Conservation (phyloP, 1,140 invertebrate genomes). For the Pogonomyrmex californicus region DNA sequence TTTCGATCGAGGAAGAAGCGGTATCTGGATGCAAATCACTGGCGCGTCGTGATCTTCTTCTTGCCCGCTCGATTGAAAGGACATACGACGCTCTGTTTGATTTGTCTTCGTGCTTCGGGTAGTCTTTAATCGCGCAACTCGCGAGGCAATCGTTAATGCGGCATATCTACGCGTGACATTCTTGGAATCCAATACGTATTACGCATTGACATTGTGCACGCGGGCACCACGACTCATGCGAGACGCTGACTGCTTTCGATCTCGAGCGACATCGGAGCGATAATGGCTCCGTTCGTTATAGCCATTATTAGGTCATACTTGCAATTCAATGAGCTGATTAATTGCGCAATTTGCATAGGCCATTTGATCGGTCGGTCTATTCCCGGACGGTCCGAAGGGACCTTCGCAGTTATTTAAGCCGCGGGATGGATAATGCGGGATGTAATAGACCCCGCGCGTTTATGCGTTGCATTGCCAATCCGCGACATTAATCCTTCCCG, state of each 20-base stretch:
- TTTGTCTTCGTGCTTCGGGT: neutral
- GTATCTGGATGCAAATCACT: neutral
- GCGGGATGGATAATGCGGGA: conserved; percentile 29
- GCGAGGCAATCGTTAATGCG: conserved; percentile 13
- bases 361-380: neutral
- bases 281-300: neutral
- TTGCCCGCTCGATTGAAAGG: neutral
- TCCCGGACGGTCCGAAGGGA: neutral
- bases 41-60: neutral
- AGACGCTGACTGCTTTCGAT: neutral
- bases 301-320: conserved; percentile 27
- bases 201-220: conserved; percentile 4
- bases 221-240: neutral
- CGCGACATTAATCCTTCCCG: neutral
- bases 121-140: neutral
- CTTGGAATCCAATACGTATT: conserved; percentile 18
- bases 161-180: conserved; percentile 14
- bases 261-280: neutral
- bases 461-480: neutral
- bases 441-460: neutral
- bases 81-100: neutral
- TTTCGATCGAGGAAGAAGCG: neutral
- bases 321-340: conserved; percentile 53
- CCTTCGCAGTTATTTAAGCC: conserved; percentile 39
- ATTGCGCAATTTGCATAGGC: conserved; percentile 32